Base-by-base conservation (phyloP, 2,797 vertebrate genomes). In the Pelochelys cantorii region DNA sequence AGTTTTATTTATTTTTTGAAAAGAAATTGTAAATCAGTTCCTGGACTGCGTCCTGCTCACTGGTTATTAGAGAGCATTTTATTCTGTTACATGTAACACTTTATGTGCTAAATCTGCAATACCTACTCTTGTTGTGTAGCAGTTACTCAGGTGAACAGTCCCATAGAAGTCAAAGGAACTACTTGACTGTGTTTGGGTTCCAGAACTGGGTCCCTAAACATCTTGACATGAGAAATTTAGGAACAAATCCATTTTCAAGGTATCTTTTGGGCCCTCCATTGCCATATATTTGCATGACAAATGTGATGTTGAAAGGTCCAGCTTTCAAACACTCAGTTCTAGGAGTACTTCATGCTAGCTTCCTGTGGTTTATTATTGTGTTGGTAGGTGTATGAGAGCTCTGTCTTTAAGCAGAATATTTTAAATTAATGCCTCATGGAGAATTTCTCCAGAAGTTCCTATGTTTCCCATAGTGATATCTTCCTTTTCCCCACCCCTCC, bases 241-340 rank as follows among this genome's bases (percentile, higher is more conserved):
- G 65, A 55, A 11, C 12, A 1, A 71, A 68, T 86, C 7, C 18
- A 2, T 71, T 71, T 71, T 92, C 29, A 0, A 71, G 1, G 20
- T 65, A 84, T 92, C 22, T 52, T 75, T 53, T 27, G 0, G 15
- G 7, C 59, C 79, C 75, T 54, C 56, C 81, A 42, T 60, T 62
- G 27, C 78, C 88, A 52, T 31, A 8, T 25, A 11, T 93, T 83
- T 93, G 56, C 79, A 37, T 60, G 83, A 27, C 83, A 81, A 48
- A 65, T 3, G 34, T 34, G 23, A 15, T 23, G 4, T 82, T 92
- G 4, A 5, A 29, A 52, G n/a, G 62, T 62, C 48, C 52, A 91
- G 65, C 91, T 92, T 91, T 80, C 81, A 89, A 60, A 18, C 48
- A 81, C 65, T 85, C 37, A 88, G 18, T 9, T 37, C 55, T 94